Conservation (phyloP, 2,888 invertebrate species). For the Pecten maximus region DNA sequence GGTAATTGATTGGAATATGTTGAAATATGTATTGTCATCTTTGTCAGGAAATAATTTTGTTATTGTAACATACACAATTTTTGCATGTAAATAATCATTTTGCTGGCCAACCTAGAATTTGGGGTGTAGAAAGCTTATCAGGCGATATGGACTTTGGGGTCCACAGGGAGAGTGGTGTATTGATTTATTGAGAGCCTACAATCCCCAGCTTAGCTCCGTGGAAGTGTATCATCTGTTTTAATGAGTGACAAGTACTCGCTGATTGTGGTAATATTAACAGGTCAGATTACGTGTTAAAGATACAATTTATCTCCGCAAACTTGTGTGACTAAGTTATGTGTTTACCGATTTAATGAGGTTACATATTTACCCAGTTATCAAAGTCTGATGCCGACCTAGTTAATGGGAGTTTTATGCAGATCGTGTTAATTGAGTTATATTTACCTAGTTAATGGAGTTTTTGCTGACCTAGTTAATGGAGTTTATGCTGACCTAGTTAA, state of each 20-base stretch:
- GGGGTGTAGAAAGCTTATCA: neutral
- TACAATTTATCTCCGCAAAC: neutral
- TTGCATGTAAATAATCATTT: neutral
- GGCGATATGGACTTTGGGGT: neutral
- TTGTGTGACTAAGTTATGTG: neutral
- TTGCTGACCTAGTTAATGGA: neutral
- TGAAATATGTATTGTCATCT: neutral
- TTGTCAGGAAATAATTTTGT: neutral
- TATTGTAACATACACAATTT: neutral
- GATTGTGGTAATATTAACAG: neutral
- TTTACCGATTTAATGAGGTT: too few relatives aligned
- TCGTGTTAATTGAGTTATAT: neutral
- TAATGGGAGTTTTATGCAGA: too few relatives aligned
- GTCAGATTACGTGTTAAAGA: neutral
- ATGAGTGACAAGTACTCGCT: slow-evolving; percentile 23
- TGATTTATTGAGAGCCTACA: slow-evolving; percentile 3
- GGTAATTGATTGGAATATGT: neutral
- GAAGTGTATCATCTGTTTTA: slow-evolving; percentile 14
- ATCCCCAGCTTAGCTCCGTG: neutral
- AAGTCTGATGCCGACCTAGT: too few relatives aligned
- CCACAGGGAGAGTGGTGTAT: neutral
- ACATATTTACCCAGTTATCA: neutral
- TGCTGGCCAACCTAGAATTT: neutral
- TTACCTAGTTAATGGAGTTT: neutral
- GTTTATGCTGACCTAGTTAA: neutral